Evolutionary conservation across 2,113 vertebrate genomes (phyloP).

Genomic region (Pholis gunnellus): DNA sequence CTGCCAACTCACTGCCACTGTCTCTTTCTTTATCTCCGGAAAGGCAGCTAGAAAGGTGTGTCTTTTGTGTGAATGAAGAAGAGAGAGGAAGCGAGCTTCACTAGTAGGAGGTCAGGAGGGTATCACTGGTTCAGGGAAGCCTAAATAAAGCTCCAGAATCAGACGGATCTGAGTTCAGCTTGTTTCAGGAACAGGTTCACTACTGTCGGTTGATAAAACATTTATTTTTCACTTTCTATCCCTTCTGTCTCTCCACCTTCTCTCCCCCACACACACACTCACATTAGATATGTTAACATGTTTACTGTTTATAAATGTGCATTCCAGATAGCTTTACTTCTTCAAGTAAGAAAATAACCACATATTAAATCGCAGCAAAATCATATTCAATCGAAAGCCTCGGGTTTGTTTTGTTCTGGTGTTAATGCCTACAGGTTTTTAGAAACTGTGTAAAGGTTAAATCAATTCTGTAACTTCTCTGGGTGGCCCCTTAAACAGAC

Average conservation of each 20-base stretch:
- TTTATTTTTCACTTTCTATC: slow-evolving; percentile 22
- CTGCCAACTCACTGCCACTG: slow-evolving; percentile 53
- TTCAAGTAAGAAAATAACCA: background rate
- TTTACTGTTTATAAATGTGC: background rate
- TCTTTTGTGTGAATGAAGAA: background rate
- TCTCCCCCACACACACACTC: background rate
- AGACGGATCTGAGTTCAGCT: slow-evolving; percentile 17
- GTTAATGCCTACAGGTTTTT: slow-evolving; percentile 1
- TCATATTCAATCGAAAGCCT: background rate
- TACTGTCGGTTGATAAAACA: slow-evolving; percentile 24
- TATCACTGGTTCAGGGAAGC: background rate
- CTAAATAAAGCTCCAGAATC: background rate
- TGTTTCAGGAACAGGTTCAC: background rate
- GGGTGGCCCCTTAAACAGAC: background rate
- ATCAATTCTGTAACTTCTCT: background rate
- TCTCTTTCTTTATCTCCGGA: slow-evolving; percentile 23
- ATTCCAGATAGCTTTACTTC: background rate
- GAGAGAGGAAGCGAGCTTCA: background rate
- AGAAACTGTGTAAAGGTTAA: slow-evolving; percentile 22
- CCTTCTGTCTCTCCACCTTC: background rate
- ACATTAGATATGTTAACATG: background rate
- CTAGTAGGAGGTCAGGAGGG: background rate
- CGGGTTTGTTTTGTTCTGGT: background rate
- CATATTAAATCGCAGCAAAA: background rate
- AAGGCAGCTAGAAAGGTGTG: slow-evolving; percentile 23